Conservation (phyloP, 1,140 invertebrate genomes). For the Rhagoletis pomonella region DNA sequence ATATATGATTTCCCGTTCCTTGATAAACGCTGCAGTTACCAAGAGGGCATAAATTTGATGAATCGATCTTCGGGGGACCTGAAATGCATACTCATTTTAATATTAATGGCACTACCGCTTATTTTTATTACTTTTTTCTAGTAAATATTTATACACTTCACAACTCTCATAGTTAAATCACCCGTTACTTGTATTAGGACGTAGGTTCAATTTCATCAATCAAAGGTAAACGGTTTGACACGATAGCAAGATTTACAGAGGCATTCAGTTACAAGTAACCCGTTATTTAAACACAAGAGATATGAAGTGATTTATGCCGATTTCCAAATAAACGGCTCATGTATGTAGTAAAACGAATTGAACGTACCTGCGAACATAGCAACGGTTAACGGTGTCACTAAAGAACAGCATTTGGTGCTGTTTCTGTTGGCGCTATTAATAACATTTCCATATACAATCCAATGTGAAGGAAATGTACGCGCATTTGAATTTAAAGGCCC, state of each 20-base stretch:
- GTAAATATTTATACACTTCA: too few species aligned
- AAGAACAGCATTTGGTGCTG: constrained; percentile 83
- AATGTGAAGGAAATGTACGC: constrained; percentile 81
- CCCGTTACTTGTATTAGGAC: too few species aligned
- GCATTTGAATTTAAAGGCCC: constrained; percentile 68
- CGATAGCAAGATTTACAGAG: too few species aligned
- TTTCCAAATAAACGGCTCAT: too few species aligned
- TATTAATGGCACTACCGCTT: too few species aligned
- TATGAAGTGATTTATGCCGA: too few species aligned
- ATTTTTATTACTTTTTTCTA: too few species aligned
- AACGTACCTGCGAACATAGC: constrained; percentile 78
- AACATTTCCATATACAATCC: constrained; percentile 91
- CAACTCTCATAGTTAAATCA: too few species aligned
- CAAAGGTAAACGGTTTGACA: too few species aligned
- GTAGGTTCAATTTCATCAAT: too few species aligned
- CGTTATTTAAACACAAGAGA: too few species aligned
- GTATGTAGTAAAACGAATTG: neutral
- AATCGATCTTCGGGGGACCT: constrained; percentile 59
- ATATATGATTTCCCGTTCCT: neutral
- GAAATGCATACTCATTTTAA: neutral
- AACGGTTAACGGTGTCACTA: constrained; percentile 87
- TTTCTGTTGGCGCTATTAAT: constrained; percentile 79
- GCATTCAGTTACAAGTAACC: too few species aligned
- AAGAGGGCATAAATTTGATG: constrained; percentile 75
- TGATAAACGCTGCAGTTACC: neutral